These are phyloP conservation scores for Prionailurus viverrinus DNA, from an alignment of 2,113 vertebrate species.

Conservation along the genomic window DNA sequence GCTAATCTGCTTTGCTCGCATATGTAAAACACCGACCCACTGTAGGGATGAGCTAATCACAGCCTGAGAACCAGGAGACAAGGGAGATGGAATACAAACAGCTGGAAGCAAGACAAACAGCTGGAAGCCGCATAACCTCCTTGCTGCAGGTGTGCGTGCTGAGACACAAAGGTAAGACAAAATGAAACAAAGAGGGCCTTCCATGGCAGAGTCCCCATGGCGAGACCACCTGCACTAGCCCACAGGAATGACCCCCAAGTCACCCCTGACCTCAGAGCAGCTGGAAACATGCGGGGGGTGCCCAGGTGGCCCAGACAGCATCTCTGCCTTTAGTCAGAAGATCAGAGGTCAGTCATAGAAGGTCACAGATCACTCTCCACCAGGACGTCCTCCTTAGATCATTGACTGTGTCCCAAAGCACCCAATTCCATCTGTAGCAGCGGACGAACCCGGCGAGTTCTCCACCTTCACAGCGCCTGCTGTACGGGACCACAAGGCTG, in stretches of 20 bases:
- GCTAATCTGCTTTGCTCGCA: not conserved
- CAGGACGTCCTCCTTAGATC: not conserved
- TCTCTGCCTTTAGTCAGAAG: not conserved
- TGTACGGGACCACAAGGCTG: too few species aligned
- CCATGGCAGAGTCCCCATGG: not conserved
- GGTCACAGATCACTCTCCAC: not conserved
- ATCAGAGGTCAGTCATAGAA: not conserved
- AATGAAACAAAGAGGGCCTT: not conserved
- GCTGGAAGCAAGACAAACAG: not conserved
- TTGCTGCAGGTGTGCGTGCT: rapidly evolving
- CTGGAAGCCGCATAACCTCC: too few species aligned
- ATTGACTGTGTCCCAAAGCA: not conserved
- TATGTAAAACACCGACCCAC: not conserved
- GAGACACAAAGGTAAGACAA: not conserved
- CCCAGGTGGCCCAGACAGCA: not conserved
- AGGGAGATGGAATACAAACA: not conserved
- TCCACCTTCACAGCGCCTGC: not conserved
- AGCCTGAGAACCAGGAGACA: not conserved
- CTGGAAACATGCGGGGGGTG: rapidly evolving
- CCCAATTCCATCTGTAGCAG: not conserved
- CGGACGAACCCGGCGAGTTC: rapidly evolving
- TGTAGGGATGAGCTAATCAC: not conserved
- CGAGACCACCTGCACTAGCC: not conserved
- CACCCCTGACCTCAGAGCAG: not conserved
- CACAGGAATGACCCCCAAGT: not conserved